Conservation (phyloP, 2,113 vertebrate species). For the Pelusios castaneus region DNA sequence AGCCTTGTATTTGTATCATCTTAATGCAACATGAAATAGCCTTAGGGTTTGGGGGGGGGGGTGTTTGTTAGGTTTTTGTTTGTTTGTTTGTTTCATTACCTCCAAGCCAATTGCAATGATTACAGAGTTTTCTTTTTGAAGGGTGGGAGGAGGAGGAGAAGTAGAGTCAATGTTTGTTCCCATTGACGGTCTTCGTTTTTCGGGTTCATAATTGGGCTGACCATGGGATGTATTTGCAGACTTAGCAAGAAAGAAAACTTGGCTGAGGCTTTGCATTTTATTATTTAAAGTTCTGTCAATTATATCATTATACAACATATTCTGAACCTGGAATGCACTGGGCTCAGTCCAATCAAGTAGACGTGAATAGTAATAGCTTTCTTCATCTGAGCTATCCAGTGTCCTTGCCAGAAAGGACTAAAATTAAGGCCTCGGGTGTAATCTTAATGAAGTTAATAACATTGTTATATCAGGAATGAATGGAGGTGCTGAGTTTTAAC, state of each 20-base stretch:
- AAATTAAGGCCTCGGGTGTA: neutral
- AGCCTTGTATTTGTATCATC: neutral
- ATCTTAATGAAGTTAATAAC: conserved; percentile 24
- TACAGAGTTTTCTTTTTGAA: neutral
- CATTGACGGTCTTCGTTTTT: neutral
- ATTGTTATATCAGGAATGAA: neutral
- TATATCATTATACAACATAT: neutral
- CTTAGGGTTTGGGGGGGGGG: too few species aligned
- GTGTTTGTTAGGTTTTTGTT: too few species aligned
- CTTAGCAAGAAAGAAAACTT: neutral
- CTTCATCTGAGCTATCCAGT: neutral
- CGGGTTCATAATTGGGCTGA: neutral
- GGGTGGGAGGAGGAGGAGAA: neutral
- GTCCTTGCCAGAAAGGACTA: neutral
- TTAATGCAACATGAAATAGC: neutral
- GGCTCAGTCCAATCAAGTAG: neutral
- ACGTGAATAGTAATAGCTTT: neutral
- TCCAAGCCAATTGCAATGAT: neutral
- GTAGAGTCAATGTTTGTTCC: neutral
- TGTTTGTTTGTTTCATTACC: too few species aligned
- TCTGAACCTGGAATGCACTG: neutral
- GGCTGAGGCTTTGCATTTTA: neutral
- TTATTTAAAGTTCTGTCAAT: neutral
- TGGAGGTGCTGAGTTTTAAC: neutral
- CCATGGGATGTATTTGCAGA: neutral